A percentile compares a stretch with the other conserved stretches of the same genome.
Evolutionary conservation across 2,888 invertebrate genomes (phyloP).

Genomic region (Ferrisia virgata): DNA sequence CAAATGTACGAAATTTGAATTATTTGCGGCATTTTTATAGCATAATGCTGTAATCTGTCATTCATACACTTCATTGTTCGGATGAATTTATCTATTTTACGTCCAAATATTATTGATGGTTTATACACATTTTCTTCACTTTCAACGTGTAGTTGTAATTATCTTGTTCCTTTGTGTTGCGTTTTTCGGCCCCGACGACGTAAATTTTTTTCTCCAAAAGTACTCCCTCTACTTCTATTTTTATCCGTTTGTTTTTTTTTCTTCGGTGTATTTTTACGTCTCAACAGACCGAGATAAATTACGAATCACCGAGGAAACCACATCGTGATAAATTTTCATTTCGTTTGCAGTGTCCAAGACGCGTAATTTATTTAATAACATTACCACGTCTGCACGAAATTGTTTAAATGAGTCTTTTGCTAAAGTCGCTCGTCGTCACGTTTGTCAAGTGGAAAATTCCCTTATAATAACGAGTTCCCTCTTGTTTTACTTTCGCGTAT

Average conservation of each 20-base stretch:
- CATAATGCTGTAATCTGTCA: no score
- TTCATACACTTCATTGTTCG: no score
- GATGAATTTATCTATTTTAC: no score
- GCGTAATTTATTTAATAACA: background rate
- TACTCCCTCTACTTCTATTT: background rate
- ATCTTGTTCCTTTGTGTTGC: background rate
- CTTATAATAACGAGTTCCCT: no score
- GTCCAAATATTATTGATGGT: no score
- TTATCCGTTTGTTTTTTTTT: background rate
- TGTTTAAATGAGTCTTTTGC: no score
- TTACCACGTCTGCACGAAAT: no score
- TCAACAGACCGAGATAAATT: background rate
- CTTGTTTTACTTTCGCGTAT: no score
- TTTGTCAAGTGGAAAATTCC: no score
- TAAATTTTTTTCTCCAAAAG: background rate
- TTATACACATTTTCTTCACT: background rate
- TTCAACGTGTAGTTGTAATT: background rate
- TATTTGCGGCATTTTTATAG: no score
- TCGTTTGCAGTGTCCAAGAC: background rate
- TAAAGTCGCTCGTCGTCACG: no score
- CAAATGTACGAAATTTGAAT: no score
- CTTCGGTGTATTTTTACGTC: background rate
- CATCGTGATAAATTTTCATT: background rate
- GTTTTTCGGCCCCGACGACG: background rate
- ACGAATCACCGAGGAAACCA: background rate